Conservation (phyloP, 2,797 vertebrate genomes). For the Borostomias antarcticus region DNA sequence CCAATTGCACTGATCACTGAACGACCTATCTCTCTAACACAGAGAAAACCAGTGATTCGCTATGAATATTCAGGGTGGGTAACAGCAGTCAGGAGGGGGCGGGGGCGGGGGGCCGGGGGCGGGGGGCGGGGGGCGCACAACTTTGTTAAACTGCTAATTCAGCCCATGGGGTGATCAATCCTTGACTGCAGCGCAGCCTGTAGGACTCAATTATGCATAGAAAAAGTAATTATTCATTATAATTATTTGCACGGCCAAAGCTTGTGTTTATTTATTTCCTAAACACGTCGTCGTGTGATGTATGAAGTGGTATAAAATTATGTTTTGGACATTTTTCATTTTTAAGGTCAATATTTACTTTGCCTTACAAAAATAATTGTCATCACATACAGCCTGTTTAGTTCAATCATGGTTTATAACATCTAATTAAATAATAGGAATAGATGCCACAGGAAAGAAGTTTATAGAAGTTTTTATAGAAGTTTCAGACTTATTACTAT, state of each 20-base stretch:
- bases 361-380: slow-evolving; percentile 26
- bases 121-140: slow-evolving; percentile 45
- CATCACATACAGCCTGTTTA: slow-evolving; percentile 34
- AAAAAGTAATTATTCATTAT: slow-evolving; percentile 59
- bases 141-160: slow-evolving; percentile 67
- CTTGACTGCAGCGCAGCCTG: slow-evolving; percentile 52
- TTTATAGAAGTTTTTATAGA: slow-evolving; percentile 51
- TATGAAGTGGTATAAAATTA: slow-evolving; percentile 28
- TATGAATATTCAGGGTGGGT: slow-evolving; percentile 55
- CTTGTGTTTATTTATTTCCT: slow-evolving; percentile 53
- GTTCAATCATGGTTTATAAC: slow-evolving; percentile 59
- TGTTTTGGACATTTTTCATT: slow-evolving; percentile 37
- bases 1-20: slow-evolving; percentile 80
- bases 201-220: slow-evolving; percentile 51
- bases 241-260: slow-evolving; percentile 43
- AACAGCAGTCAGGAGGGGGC: slow-evolving; percentile 68
- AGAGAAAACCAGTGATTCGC: slow-evolving; percentile 74
- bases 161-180: slow-evolving; percentile 54
- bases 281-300: slow-evolving; percentile 47
- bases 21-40: too few species aligned
- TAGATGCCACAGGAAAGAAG: slow-evolving; percentile 59
- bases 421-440: slow-evolving; percentile 65
- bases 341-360: slow-evolving; percentile 55
- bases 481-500: slow-evolving; percentile 68
- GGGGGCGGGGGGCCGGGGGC: slow-evolving; percentile 42